phyloP scores from a whole-genome alignment of 2,797 vertebrate species.

The Lutjanus campechanus region DNA sequence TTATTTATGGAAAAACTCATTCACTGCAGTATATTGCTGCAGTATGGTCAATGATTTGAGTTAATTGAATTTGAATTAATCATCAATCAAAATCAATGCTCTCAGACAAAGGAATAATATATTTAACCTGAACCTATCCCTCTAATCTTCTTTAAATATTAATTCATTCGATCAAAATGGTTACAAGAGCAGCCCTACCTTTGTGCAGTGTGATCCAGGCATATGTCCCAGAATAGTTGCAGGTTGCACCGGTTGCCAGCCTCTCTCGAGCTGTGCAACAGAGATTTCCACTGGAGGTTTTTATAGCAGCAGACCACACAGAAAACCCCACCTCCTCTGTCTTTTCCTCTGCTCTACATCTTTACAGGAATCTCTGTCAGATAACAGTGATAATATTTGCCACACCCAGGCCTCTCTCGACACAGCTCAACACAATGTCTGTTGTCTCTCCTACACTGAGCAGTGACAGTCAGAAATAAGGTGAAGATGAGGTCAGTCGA shows the following conservation, averaged over 20 bases:
- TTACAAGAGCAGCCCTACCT: slow-evolving; percentile 72
- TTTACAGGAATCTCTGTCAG: slow-evolving; percentile 6
- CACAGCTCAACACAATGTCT: neutral
- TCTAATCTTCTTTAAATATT: slow-evolving; percentile 15
- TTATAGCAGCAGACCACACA: slow-evolving; percentile 57
- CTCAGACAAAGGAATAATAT: neutral
- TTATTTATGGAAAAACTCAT: no score
- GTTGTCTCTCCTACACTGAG: neutral
- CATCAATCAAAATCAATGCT: slow-evolving; percentile 8
- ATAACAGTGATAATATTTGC: neutral
- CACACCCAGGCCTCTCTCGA: slow-evolving; percentile 11
- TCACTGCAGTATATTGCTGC: neutral
- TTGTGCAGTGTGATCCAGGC: slow-evolving; percentile 69
- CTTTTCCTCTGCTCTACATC: neutral
- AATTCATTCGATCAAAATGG: neutral
- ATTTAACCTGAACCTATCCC: neutral
- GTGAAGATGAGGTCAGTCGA: neutral
- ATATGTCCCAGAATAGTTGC: slow-evolving; percentile 65
- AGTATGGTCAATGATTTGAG: neutral
- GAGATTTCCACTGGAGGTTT: slow-evolving; percentile 25
- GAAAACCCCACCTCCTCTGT: slow-evolving; percentile 46
- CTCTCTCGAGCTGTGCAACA: slow-evolving; percentile 16
- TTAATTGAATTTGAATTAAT: neutral
- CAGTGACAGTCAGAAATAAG: neutral
- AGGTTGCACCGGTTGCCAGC: slow-evolving; percentile 19